These are phyloP conservation scores for Cheirogaleus major DNA, from an alignment of 2,797 vertebrate species.

Conservation along the genomic window DNA sequence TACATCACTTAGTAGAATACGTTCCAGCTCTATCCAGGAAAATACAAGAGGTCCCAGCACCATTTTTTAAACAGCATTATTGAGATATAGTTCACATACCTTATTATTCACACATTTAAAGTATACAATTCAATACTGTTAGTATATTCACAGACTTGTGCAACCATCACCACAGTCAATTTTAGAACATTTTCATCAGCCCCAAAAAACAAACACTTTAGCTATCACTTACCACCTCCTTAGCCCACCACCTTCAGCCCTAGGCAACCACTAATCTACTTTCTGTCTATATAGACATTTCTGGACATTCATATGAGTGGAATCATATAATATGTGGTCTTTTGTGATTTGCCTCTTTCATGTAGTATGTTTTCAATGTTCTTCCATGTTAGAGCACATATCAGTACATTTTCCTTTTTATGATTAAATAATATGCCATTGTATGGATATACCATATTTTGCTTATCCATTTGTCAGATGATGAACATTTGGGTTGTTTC, in stretches of 20 bases:
- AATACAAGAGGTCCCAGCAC: not conserved
- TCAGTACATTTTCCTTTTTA: not conserved
- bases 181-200: not conserved
- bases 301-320: not conserved
- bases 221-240: not conserved
- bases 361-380: not conserved
- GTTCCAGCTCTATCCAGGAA: no score
- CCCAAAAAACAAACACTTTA: not conserved
- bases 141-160: not conserved
- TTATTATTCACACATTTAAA: not conserved
- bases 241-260: not conserved
- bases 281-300: not conserved
- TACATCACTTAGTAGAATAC: no score
- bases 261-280: not conserved
- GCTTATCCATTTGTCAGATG: not conserved
- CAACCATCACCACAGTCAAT: not conserved
- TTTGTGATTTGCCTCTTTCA: not conserved
- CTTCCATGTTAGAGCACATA: not conserved
- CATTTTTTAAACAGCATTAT: not conserved
- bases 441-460: not conserved
- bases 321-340: not conserved
- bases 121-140: not conserved
- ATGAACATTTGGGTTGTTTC: not conserved
- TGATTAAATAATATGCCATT: not conserved
- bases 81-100: not conserved